Percentiles rank a stretch among this genome's conserved stretches.
Evolutionary conservation across 2,113 vertebrate genomes (phyloP).

Genomic region (Menidia beryllina): DNA sequence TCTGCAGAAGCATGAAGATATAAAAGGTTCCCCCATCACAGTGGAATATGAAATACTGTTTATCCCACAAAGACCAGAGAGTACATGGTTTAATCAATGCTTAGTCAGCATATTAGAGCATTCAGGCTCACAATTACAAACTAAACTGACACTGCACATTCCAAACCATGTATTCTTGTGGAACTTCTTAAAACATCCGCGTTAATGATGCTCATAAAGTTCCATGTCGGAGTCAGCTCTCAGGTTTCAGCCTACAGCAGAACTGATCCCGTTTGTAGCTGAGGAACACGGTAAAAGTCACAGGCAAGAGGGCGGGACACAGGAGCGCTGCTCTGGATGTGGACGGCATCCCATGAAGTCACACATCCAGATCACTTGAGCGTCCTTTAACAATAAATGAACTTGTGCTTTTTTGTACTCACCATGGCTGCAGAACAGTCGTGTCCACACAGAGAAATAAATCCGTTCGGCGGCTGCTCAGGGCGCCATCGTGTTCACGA

Average conservation of each 20-base stretch:
- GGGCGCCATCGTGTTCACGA: conserved; percentile 18
- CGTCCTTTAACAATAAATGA: background rate
- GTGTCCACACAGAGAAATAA: conserved; percentile 22
- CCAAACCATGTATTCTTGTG: background rate
- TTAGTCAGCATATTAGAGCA: background rate
- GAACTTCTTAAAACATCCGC: conserved; percentile 26
- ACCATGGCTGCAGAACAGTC: conserved; percentile 52
- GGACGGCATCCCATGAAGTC: background rate
- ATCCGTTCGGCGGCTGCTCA: conserved; percentile 35
- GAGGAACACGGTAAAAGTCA: conserved; percentile 61
- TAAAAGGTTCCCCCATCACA: too few relatives aligned
- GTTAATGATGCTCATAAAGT: conserved; percentile 65
- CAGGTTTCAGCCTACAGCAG: conserved; percentile 59
- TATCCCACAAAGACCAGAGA: too few relatives aligned
- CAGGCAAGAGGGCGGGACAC: conserved; percentile 22
- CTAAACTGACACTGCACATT: background rate
- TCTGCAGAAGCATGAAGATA: background rate
- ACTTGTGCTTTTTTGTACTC: conserved; percentile 19
- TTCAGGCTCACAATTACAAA: background rate
- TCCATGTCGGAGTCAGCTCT: conserved; percentile 45
- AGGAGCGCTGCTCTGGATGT: conserved; percentile 12
- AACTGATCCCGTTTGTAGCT: conserved; percentile 50
- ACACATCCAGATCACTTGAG: background rate
- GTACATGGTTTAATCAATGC: background rate
- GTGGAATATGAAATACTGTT: too few relatives aligned